Conservation (phyloP, 2,888 invertebrate genomes). For the Lasioglossum lativentre region DNA sequence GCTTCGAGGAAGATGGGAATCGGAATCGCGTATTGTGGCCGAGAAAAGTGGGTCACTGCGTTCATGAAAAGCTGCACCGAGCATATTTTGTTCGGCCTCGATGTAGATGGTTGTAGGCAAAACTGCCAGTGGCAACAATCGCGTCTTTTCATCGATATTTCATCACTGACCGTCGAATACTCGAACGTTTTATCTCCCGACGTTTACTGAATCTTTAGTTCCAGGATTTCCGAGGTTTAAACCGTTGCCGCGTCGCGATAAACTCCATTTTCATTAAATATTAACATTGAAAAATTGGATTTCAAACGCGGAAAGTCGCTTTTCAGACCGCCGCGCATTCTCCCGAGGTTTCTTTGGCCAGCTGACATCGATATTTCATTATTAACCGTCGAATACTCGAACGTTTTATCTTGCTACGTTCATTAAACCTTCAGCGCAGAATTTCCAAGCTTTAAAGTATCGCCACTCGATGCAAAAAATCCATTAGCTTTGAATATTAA, state of each 20-base stretch:
- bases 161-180: conserved; percentile 2
- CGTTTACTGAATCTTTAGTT: neutral
- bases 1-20: conserved; percentile 16
- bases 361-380: conserved; percentile 12
- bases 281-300: neutral
- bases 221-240: neutral
- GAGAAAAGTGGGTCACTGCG: conserved; percentile 3
- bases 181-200: neutral
- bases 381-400: neutral
- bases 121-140: conserved; percentile 7
- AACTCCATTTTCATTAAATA: neutral
- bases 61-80: conserved; percentile 17
- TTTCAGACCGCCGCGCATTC: neutral
- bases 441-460: neutral
- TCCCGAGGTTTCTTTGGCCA: neutral
- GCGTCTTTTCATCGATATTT: conserved; percentile 8
- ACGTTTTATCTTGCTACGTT: neutral
- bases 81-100: conserved; percentile 4
- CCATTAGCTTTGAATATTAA: neutral
- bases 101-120: neutral
- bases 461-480: neutral
- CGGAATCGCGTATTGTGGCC: neutral
- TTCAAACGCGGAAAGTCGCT: neutral
- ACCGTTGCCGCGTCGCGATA: neutral
- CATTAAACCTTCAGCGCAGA: neutral